Conservation (phyloP, 92 coral and sea anemone species). For the Porites lobata region DNA sequence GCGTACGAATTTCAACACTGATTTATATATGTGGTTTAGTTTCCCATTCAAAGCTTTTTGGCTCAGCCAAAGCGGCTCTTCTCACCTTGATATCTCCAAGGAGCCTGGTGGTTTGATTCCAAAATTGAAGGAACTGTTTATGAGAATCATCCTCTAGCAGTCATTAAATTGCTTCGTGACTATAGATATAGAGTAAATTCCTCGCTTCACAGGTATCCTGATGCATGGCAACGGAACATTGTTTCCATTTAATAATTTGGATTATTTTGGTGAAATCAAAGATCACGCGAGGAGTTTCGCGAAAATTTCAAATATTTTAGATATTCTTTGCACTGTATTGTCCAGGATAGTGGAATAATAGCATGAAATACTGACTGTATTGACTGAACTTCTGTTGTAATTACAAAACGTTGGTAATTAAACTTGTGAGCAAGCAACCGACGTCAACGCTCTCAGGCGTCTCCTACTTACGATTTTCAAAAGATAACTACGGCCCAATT, state of each 20-base stretch:
- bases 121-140: background rate
- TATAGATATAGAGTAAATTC: background rate
- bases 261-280: background rate
- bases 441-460: too few species aligned
- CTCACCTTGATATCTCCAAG: slow-evolving; percentile 1
- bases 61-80: background rate
- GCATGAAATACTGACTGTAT: background rate
- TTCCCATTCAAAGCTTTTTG: background rate
- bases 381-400: background rate
- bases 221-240: background rate
- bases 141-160: too few species aligned
- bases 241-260: background rate
- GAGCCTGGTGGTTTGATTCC: background rate
- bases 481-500: background rate
- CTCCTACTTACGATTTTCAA: background rate
- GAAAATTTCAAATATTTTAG: background rate
- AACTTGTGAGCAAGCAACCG: background rate
- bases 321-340: background rate
- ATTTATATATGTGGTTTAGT: background rate
- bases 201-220: background rate
- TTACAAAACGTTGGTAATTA: background rate
- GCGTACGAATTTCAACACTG: background rate
- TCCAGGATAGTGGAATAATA: background rate
- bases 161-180: background rate
- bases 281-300: slow-evolving; percentile 2